A percentile compares a stretch with the other conserved stretches of the same genome.
Evolutionary conservation across 1,140 invertebrate genomes (phyloP).

Genomic region (Atta colombica): DNA sequence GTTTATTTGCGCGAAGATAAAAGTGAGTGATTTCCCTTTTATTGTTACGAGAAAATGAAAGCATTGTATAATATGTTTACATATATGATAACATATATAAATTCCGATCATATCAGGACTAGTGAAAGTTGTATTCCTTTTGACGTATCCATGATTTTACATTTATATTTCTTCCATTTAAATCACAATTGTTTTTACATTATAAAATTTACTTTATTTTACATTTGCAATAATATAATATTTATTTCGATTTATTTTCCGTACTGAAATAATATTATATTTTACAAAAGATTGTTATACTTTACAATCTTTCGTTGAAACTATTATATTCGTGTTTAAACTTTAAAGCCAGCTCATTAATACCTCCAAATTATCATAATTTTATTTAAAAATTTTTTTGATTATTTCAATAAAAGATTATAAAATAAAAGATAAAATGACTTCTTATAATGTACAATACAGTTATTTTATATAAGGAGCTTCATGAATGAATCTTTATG

Average conservation of each 20-base stretch:
- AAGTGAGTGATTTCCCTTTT: conserved; percentile 10
- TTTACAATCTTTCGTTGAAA: background rate
- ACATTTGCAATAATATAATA: background rate
- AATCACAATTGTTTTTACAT: background rate
- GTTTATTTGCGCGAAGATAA: background rate
- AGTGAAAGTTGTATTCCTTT: background rate
- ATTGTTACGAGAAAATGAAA: background rate
- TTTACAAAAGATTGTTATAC: background rate
- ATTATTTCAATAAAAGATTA: background rate
- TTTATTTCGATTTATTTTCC: background rate
- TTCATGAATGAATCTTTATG: background rate
- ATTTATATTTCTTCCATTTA: background rate
- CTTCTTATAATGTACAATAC: background rate
- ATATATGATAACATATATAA: background rate
- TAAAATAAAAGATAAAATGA: conserved; percentile 2
- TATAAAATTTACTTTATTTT: background rate
- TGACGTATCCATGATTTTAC: background rate
- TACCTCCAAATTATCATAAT: background rate
- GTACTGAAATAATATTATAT: background rate
- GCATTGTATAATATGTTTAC: too few species aligned
- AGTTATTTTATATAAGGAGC: background rate
- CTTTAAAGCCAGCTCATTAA: background rate
- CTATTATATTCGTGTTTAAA: background rate
- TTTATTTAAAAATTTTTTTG: background rate
- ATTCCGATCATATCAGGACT: background rate